Conservation (phyloP, 2,113 vertebrate genomes). For the Calyptomena viridis region DNA sequence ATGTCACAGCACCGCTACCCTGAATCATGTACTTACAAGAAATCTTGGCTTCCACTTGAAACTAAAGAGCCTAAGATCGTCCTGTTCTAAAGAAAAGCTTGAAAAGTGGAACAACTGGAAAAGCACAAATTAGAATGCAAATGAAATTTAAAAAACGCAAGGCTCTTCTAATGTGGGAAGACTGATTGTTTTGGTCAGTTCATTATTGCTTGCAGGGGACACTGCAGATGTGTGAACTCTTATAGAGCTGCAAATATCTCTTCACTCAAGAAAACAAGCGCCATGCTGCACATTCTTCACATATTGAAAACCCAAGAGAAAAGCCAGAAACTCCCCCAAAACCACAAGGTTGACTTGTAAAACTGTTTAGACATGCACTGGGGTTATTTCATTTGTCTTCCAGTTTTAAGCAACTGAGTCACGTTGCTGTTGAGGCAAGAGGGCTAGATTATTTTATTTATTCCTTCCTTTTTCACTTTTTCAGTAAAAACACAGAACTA, state of each 20-base stretch:
- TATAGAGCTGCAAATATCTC: not conserved
- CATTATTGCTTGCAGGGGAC: not conserved
- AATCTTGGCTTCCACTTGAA: constrained; percentile 3
- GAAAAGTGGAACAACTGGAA: not conserved
- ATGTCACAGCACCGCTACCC: not conserved
- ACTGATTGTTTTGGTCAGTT: not conserved
- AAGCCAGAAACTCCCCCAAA: not conserved
- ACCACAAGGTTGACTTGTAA: not conserved
- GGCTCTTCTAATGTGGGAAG: not conserved
- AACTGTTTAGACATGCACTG: not conserved
- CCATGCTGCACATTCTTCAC: not conserved
- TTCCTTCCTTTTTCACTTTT: not conserved
- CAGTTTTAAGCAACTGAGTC: not conserved
- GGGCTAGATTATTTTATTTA: not conserved
- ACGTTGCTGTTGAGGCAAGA: not conserved
- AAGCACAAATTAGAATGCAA: not conserved
- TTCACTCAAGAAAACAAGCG: not conserved
- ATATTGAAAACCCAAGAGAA: not conserved
- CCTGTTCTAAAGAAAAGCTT: not conserved
- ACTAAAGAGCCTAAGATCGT: not conserved
- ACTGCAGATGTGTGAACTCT: not conserved
- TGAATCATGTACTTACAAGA: not conserved
- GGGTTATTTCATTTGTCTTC: not conserved
- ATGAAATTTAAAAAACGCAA: not conserved
- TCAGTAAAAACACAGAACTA: not conserved